Evolutionary conservation across 2,797 vertebrate genomes (phyloP).

Genomic region (Periophthalmus magnuspinnatus): DNA sequence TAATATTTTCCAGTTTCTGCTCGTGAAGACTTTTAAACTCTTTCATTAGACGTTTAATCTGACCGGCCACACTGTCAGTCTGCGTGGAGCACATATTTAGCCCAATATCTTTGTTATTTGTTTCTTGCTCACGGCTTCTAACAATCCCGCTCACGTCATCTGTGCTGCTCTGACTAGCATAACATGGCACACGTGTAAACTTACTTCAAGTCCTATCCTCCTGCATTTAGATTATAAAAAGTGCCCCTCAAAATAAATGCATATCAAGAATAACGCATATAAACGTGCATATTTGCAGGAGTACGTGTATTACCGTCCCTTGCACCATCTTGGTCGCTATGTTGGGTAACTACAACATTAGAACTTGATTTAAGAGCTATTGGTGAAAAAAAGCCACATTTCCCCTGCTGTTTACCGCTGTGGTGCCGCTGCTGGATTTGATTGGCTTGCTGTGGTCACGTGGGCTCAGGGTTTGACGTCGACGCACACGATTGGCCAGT

Average conservation of each 20-base stretch:
- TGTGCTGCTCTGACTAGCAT: neutral
- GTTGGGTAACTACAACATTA: slow-evolving; percentile 57
- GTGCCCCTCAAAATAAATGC: neutral
- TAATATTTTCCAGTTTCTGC: too few relatives aligned
- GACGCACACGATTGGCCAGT: slow-evolving; percentile 43
- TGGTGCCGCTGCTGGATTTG: slow-evolving; percentile 16
- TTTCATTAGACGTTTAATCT: slow-evolving; percentile 49
- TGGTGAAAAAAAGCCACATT: neutral
- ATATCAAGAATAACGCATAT: neutral
- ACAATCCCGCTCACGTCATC: neutral
- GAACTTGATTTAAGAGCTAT: neutral
- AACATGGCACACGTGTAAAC: neutral
- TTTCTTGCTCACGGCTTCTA: neutral
- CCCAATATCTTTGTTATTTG: neutral
- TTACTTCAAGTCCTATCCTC: neutral
- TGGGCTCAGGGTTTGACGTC: neutral
- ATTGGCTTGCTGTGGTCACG: slow-evolving; percentile 58
- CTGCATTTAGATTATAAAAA: neutral
- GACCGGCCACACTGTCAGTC: slow-evolving; percentile 1
- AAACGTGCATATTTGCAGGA: slow-evolving; percentile 12
- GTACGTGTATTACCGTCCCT: slow-evolving; percentile 13
- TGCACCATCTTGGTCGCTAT: slow-evolving; percentile 29
- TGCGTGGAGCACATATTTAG: neutral
- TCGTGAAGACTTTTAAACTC: neutral
- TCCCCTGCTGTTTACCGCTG: slow-evolving; percentile 15